Evolutionary conservation across 2,113 vertebrate genomes (phyloP).

Genomic region (Strix aluco): DNA sequence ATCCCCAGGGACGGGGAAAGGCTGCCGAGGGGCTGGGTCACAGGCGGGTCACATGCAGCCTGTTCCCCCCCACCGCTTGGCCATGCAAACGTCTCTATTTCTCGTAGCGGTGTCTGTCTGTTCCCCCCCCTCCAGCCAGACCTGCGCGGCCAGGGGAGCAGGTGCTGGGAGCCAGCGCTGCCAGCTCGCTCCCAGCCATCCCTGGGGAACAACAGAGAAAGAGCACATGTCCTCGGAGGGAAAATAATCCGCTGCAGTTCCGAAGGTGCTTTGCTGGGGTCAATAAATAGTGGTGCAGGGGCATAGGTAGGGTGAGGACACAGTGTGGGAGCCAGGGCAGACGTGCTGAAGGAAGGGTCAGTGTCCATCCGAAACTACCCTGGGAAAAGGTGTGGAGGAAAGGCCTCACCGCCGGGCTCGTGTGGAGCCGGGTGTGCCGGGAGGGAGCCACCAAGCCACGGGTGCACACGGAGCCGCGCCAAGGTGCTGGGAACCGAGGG

Average conservation of each 20-base stretch:
- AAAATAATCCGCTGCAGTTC: neutral
- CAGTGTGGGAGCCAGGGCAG: no score
- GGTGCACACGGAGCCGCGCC: neutral
- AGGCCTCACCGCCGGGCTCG: neutral
- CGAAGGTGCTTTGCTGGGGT: neutral
- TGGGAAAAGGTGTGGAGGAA: neutral
- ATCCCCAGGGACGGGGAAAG: neutral
- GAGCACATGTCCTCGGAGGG: neutral
- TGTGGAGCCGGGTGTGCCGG: neutral
- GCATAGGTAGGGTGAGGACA: neutral
- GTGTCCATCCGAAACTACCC: neutral
- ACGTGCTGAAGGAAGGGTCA: fast-evolving
- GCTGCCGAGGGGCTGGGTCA: neutral
- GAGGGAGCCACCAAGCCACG: fast-evolving
- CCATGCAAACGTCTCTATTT: fast-evolving
- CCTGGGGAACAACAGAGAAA: neutral
- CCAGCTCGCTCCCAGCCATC: no score
- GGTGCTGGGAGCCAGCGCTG: neutral
- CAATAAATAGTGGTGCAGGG: neutral
- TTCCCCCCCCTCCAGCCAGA: fast-evolving
- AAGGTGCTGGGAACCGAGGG: neutral
- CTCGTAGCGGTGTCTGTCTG: neutral
- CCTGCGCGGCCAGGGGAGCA: fast-evolving
- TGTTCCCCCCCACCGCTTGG: neutral
- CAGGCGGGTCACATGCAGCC: neutral